phyloP scores from a whole-genome alignment of 2,888 invertebrate genomes.

The Eremobia ochroleuca region DNA sequence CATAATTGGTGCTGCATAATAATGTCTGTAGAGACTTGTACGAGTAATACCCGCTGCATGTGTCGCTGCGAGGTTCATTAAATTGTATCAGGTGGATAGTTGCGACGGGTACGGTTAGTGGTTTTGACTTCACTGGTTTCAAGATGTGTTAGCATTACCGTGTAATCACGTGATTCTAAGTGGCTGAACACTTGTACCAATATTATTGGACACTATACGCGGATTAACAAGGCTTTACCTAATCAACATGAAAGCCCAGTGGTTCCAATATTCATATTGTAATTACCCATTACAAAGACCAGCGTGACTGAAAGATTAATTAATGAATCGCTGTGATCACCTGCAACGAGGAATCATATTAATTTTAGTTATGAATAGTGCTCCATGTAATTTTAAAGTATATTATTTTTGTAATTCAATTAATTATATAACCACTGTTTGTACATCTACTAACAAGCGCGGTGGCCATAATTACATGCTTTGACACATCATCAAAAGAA shows the following conservation, averaged over 20 bases:
- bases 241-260: neutral
- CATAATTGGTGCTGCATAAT: no score
- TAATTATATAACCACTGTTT: neutral
- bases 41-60: constrained; percentile 15
- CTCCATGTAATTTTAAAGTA: neutral
- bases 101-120: no score
- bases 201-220: neutral
- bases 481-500: no score
- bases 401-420: neutral
- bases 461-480: neutral
- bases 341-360: neutral
- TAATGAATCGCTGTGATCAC: constrained; percentile 1
- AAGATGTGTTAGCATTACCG: neutral
- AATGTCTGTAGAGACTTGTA: neutral
- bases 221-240: constrained; percentile 1
- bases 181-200: neutral
- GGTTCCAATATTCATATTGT: constrained; percentile 13
- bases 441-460: neutral
- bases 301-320: constrained; percentile 17
- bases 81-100: neutral
- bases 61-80: neutral
- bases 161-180: neutral
- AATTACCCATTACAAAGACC: constrained; percentile 31
- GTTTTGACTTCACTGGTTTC: neutral
- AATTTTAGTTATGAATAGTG: neutral